Percentiles rank a stretch among this genome's conserved stretches.
phyloP scores from a whole-genome alignment of 2,797 vertebrate species.

The Leucoraja ocellata region DNA sequence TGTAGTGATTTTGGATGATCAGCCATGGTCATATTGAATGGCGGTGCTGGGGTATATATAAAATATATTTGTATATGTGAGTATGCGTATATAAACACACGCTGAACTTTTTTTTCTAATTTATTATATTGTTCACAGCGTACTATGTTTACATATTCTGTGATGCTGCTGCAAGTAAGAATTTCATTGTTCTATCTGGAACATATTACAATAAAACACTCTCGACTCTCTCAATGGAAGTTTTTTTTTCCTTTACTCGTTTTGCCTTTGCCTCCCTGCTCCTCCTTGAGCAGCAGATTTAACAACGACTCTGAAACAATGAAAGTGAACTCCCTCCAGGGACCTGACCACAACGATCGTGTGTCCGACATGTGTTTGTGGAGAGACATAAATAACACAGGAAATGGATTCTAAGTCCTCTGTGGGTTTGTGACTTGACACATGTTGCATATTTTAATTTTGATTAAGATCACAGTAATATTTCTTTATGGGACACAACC shows the following conservation, averaged over 20 bases:
- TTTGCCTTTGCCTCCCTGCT: neutral
- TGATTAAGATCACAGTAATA: neutral
- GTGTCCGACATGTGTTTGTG: slow-evolving; percentile 29
- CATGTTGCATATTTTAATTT: neutral
- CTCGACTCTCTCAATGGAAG: too few species aligned
- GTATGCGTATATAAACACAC: too few species aligned
- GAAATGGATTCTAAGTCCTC: slow-evolving; percentile 12
- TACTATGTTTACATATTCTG: too few species aligned
- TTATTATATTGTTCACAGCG: too few species aligned
- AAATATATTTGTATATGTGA: too few species aligned
- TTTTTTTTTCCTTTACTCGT: neutral
- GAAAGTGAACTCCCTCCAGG: neutral
- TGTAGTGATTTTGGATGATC: too few species aligned
- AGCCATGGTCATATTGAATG: too few species aligned
- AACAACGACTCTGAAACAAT: neutral
- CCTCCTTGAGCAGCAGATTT: neutral
- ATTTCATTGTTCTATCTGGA: too few species aligned
- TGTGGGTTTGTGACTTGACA: slow-evolving; percentile 18
- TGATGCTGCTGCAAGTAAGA: too few species aligned
- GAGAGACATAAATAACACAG: slow-evolving; percentile 6
- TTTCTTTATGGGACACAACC: neutral
- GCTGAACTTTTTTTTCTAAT: too few species aligned
- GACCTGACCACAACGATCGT: neutral
- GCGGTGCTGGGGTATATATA: too few species aligned
- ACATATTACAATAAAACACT: too few species aligned